Percentiles rank a stretch among this genome's conserved stretches.
These are phyloP conservation scores for Labeo catla DNA, from an alignment of 2,113 vertebrate species.

Conservation along the genomic window DNA sequence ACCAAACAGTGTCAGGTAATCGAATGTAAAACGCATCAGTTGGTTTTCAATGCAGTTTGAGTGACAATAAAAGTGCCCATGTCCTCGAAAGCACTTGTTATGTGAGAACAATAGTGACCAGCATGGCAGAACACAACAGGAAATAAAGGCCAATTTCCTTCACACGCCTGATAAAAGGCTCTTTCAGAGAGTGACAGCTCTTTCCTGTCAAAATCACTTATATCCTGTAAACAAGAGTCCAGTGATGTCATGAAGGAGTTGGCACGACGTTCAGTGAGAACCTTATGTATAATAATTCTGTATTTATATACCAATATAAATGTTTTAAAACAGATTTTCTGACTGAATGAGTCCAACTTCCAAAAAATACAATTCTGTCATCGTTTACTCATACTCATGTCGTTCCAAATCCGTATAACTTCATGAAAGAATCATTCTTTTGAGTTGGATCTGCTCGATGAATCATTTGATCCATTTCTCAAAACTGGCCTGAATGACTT, in stretches of 20 bases:
- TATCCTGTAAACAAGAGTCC: conserved; percentile 71
- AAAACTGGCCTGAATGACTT: not conserved
- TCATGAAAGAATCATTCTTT: not conserved
- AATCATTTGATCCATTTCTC: not conserved
- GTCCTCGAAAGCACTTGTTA: conserved; percentile 49
- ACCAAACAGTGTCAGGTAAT: conserved; percentile 1
- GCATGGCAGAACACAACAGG: conserved; percentile 57
- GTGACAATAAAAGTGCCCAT: conserved; percentile 61
- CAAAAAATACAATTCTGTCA: not conserved
- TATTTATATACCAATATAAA: not conserved
- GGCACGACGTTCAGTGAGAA: not conserved
- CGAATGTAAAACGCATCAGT: not conserved
- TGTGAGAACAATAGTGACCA: conserved; percentile 40
- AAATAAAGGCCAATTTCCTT: conserved; percentile 64
- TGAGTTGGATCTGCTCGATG: not conserved
- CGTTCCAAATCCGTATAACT: not conserved
- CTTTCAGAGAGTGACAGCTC: conserved; percentile 73
- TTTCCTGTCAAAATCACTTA: conserved; percentile 80
- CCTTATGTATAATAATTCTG: not conserved
- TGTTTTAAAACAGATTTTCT: not conserved
- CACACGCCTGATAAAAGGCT: conserved; percentile 68
- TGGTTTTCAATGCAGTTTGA: conserved; percentile 44
- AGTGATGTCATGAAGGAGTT: conserved; percentile 57
- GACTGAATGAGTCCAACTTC: too few relatives aligned
- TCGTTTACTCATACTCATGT: not conserved